Conservation (phyloP, 1,140 invertebrate species). For the Dolichoris vasculosae region DNA sequence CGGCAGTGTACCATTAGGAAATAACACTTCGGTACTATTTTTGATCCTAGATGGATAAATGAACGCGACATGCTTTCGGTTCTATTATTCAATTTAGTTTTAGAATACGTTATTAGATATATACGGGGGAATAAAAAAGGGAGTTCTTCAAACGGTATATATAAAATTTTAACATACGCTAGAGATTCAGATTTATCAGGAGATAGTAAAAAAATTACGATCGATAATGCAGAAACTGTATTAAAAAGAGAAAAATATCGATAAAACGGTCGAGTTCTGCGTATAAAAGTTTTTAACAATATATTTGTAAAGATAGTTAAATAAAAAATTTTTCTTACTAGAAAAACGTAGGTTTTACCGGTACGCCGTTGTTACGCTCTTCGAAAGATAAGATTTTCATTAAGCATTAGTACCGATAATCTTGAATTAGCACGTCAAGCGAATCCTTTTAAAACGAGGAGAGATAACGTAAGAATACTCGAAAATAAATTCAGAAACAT, state of each 20-base stretch:
- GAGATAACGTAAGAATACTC: too few species aligned
- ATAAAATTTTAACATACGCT: not conserved
- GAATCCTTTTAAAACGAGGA: too few species aligned
- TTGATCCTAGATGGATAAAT: not conserved
- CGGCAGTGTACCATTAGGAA: not conserved
- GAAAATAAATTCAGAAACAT: too few species aligned
- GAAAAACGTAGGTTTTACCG: not conserved
- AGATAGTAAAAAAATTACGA: not conserved
- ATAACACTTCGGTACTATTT: not conserved
- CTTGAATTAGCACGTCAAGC: too few species aligned
- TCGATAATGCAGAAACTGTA: not conserved
- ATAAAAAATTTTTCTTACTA: too few species aligned
- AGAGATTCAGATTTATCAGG: not conserved
- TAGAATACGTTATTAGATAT: not conserved
- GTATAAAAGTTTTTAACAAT: too few species aligned
- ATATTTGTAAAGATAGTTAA: too few species aligned
- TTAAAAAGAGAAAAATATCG: not conserved
- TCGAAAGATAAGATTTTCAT: too few species aligned
- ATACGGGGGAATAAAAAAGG: not conserved
- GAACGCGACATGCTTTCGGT: not conserved
- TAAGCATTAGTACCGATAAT: too few species aligned
- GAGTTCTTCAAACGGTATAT: not conserved
- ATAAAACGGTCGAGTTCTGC: too few species aligned
- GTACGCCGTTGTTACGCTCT: too few species aligned
- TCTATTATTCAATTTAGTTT: not conserved